These are phyloP conservation scores for Watsonalla binaria DNA, from an alignment of 2,888 invertebrate genomes.

Conservation along the genomic window DNA sequence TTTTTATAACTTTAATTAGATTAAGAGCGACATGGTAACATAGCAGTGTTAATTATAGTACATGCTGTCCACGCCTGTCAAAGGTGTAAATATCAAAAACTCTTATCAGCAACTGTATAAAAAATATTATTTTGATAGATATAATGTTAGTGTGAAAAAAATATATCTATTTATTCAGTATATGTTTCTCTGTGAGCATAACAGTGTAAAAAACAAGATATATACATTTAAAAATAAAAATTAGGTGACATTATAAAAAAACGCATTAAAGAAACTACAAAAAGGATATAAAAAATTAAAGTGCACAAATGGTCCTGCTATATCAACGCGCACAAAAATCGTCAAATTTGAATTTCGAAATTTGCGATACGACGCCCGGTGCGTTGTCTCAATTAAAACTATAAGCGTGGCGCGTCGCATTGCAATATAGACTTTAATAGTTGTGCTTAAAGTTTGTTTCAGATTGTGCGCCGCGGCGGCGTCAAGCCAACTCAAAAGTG, in stretches of 20 bases:
- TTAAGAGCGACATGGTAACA: too few relatives aligned
- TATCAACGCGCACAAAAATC: slow-evolving; percentile 28
- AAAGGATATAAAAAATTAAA: neutral
- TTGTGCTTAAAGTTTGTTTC: slow-evolving; percentile 39
- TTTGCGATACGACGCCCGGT: slow-evolving; percentile 54
- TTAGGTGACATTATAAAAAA: too few relatives aligned
- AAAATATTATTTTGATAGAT: too few relatives aligned
- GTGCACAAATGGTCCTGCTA: neutral
- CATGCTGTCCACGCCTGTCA: too few relatives aligned
- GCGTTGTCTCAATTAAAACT: slow-evolving; percentile 57
- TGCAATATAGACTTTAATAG: slow-evolving; percentile 17
- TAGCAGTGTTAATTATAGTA: too few relatives aligned
- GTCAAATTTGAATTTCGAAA: slow-evolving; percentile 60
- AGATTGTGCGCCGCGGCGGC: slow-evolving; percentile 45
- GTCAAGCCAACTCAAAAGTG: slow-evolving; percentile 74
- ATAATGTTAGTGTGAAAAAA: too few relatives aligned
- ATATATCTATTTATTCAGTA: too few relatives aligned
- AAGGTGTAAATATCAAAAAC: too few relatives aligned
- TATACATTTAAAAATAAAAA: too few relatives aligned
- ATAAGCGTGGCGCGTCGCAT: slow-evolving; percentile 14
- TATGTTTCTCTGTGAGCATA: too few relatives aligned
- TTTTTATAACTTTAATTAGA: neutral
- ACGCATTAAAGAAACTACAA: neutral
- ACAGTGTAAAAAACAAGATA: too few relatives aligned
- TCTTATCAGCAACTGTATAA: too few relatives aligned